A percentile compares a stretch with the other conserved stretches of the same genome.
Evolutionary conservation across 2,888 invertebrate species (phyloP).

Genomic region (Tinea pellionella): DNA sequence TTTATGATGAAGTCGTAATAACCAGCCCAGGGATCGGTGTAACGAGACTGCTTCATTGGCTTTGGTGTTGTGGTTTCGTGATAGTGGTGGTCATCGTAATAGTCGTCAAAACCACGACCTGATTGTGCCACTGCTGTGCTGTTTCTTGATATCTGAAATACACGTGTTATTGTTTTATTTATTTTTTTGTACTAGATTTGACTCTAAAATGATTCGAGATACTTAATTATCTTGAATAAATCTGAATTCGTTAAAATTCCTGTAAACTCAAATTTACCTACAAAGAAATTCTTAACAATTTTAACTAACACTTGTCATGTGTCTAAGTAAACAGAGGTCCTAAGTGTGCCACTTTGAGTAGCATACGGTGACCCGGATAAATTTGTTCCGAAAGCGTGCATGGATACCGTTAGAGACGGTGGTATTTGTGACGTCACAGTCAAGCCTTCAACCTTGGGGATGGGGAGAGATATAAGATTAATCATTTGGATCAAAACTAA

Average conservation of each 20-base stretch:
- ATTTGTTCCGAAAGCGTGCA: constrained; percentile 6
- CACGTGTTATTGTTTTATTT: too few species aligned
- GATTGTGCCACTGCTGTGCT: constrained; percentile 26
- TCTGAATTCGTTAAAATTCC: background rate
- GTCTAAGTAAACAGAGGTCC: background rate
- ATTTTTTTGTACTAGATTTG: background rate
- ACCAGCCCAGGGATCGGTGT: constrained; percentile 80
- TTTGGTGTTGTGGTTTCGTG: constrained; percentile 48
- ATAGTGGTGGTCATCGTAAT: constrained; percentile 52
- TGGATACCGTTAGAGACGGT: background rate
- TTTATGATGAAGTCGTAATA: constrained; percentile 90
- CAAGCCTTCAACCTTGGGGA: background rate
- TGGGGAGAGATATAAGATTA: too few species aligned
- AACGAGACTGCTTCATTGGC: constrained; percentile 68
- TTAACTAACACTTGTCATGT: background rate
- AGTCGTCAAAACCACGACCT: constrained; percentile 53
- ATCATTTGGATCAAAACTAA: too few species aligned
- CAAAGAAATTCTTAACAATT: background rate
- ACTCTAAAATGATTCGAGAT: too few species aligned
- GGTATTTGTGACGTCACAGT: background rate
- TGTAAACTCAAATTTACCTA: background rate
- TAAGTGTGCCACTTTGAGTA: constrained; percentile 1
- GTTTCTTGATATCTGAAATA: constrained; percentile 17
- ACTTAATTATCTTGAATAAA: too few species aligned
- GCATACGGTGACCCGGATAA: constrained; percentile 6